These are phyloP conservation scores for Ooceraea biroi DNA, from an alignment of 1,140 invertebrate species.

Conservation along the genomic window DNA sequence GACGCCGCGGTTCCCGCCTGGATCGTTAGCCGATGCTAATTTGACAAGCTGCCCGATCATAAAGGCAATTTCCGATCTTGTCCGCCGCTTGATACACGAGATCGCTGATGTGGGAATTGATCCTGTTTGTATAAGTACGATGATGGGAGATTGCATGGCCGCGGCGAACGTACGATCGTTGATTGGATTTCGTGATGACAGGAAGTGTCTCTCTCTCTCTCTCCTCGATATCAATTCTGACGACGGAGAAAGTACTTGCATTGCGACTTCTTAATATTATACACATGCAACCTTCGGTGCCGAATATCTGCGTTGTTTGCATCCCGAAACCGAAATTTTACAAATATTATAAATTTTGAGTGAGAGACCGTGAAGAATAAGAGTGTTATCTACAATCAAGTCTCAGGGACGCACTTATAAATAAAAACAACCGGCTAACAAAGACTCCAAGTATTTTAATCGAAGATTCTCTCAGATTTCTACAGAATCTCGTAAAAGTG, in stretches of 20 bases:
- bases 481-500: not conserved
- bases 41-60: conserved; percentile 33
- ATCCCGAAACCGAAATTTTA: too few relatives aligned
- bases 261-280: not conserved
- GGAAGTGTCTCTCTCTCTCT: not conserved
- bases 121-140: conserved; percentile 34
- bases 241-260: not conserved
- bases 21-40: conserved; percentile 29
- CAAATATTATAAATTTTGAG: too few relatives aligned
- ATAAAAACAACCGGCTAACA: too few relatives aligned
- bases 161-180: conserved; percentile 2
- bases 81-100: conserved; percentile 3
- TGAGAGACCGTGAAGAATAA: too few relatives aligned
- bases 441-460: not conserved
- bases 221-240: conserved; percentile 3
- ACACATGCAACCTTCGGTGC: too few relatives aligned
- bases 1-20: not conserved
- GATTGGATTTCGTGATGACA: not conserved
- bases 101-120: conserved; percentile 20
- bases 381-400: too few relatives aligned
- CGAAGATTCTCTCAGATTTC: not conserved
- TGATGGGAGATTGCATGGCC: conserved; percentile 20
- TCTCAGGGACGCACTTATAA: too few relatives aligned
- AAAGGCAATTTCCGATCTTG: not conserved
- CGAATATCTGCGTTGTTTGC: too few relatives aligned